Conservation (phyloP, 1,140 invertebrate genomes). For the Bradysia coprophila region DNA sequence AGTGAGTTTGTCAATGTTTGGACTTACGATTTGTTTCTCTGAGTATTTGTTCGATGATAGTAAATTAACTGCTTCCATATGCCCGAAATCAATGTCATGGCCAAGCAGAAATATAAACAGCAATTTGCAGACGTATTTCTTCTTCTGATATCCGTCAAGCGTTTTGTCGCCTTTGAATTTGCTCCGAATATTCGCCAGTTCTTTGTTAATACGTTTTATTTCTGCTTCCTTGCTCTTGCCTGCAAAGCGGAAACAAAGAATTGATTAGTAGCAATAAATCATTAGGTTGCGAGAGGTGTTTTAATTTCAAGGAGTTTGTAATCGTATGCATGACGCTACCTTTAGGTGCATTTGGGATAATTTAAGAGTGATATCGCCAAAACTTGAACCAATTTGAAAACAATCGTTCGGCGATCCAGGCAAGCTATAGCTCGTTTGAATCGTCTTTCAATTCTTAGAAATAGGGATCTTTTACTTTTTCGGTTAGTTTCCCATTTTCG, state of each 20-base stretch:
- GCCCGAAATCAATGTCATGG: conserved; percentile 99
- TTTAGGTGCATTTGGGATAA: too few species aligned
- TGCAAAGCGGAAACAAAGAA: conserved; percentile 27
- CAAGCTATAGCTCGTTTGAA: too few species aligned
- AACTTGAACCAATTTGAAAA: too few species aligned
- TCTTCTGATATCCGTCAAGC: conserved; percentile 99
- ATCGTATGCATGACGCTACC: neutral
- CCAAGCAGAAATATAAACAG: conserved; percentile 97
- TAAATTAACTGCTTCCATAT: conserved; percentile 99
- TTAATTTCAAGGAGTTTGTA: neutral
- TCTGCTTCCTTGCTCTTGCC: conserved; percentile 99
- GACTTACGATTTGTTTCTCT: conserved; percentile 96
- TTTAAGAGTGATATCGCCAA: too few species aligned
- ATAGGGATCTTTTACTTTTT: too few species aligned
- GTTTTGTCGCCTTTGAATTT: conserved; percentile 99
- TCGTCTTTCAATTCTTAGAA: too few species aligned
- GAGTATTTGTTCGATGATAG: conserved; percentile 99
- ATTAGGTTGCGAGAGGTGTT: neutral
- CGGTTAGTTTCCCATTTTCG: too few species aligned
- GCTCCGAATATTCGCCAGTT: conserved; percentile 96
- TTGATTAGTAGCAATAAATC: neutral
- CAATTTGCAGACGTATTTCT: conserved; percentile 99
- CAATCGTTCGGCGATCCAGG: too few species aligned
- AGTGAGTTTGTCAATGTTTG: neutral
- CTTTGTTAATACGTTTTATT: conserved; percentile 99